Conservation (phyloP, 2,113 vertebrate genomes). For the Geococcyx californianus region DNA sequence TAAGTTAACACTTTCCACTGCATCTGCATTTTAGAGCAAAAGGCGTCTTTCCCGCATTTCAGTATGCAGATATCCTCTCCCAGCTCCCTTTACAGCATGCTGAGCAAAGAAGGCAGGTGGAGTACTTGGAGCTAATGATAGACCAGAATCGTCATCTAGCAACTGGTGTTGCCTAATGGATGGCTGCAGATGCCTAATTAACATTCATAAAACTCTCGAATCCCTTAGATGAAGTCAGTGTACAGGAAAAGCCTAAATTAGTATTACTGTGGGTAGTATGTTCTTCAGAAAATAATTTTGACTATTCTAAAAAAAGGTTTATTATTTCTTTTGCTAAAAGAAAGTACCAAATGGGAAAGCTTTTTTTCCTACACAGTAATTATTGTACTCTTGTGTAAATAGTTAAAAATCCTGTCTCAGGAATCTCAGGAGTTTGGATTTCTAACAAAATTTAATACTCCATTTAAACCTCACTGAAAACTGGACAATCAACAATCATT, state of each 20-base stretch:
- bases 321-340: neutral
- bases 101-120: constrained; percentile 19
- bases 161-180: constrained; percentile 24
- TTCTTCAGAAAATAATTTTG: neutral
- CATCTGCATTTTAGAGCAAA: neutral
- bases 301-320: neutral
- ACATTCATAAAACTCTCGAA: constrained; percentile 33
- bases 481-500: neutral
- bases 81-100: neutral
- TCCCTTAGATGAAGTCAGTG: constrained; percentile 1
- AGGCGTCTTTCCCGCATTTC: neutral
- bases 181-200: constrained; percentile 54
- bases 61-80: neutral
- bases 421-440: neutral
- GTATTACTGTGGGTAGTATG: neutral
- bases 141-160: constrained; percentile 16
- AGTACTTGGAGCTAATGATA: constrained; percentile 33
- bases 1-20: neutral
- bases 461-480: neutral
- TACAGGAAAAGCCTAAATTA: constrained; percentile 16
- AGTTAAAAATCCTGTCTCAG: neutral
- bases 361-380: neutral
- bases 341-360: neutral
- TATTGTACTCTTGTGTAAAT: neutral
- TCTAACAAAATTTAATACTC: neutral